Conservation (phyloP, 2,797 vertebrate genomes). For the Myripristis jacobus region DNA sequence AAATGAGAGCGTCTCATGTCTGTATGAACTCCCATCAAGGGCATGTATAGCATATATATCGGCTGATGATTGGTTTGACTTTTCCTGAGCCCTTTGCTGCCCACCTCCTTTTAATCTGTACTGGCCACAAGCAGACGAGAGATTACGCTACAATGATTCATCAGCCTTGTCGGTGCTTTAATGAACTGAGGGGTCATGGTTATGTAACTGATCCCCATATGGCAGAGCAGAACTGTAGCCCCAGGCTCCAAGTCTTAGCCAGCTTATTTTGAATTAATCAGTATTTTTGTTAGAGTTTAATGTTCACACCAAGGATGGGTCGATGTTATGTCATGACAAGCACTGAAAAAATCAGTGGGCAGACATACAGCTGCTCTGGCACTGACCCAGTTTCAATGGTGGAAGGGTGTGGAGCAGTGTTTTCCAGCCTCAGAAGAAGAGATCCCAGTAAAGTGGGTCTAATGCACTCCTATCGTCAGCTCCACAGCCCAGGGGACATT, state of each 20-base stretch:
- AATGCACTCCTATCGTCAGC: constrained; percentile 63
- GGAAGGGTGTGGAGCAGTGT: constrained; percentile 10
- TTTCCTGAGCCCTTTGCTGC: constrained; percentile 8
- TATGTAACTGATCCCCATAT: constrained; percentile 69
- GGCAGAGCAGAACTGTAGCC: constrained; percentile 17
- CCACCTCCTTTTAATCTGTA: constrained; percentile 48
- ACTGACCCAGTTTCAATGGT: constrained; percentile 46
- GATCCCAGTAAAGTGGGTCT: constrained; percentile 51
- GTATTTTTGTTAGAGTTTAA: constrained; percentile 8
- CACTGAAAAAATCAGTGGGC: constrained; percentile 2
- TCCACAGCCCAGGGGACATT: constrained; percentile 46
- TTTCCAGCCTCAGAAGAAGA: constrained; percentile 39
- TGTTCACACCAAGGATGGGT: not conserved
- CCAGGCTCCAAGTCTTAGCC: constrained; percentile 19
- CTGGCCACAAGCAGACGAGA: constrained; percentile 1
- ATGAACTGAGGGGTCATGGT: constrained; percentile 42
- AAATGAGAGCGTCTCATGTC: not conserved
- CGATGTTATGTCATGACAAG: constrained; percentile 34
- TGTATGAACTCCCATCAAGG: constrained; percentile 8
- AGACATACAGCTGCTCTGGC: constrained; percentile 27
- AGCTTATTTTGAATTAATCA: constrained; percentile 38
- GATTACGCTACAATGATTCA: constrained; percentile 60
- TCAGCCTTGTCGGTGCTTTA: constrained; percentile 26
- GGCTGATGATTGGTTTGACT: not conserved
- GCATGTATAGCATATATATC: not conserved